These are phyloP conservation scores for Athalia rosae DNA, from an alignment of 2,888 invertebrate genomes.

Conservation along the genomic window DNA sequence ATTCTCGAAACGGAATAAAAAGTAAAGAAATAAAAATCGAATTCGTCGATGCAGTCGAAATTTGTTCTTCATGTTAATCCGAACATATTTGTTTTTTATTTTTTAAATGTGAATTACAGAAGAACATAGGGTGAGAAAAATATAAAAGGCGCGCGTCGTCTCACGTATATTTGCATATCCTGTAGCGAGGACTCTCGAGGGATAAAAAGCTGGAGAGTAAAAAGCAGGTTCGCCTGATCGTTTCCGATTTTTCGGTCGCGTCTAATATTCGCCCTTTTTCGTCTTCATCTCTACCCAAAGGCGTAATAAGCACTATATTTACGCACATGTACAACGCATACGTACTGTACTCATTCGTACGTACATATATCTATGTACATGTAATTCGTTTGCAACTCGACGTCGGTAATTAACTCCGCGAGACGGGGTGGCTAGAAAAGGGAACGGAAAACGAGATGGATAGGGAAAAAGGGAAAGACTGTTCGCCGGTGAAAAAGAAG, in stretches of 20 bases:
- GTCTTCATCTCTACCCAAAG: too few species aligned
- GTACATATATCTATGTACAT: background rate
- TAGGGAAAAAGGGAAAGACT: background rate
- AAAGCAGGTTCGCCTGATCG: background rate
- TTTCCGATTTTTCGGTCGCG: too few species aligned
- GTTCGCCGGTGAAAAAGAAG: background rate
- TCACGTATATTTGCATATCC: background rate
- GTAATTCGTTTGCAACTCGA: background rate
- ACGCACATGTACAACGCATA: too few species aligned
- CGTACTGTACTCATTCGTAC: background rate
- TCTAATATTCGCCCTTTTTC: too few species aligned
- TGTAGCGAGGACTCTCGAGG: background rate
- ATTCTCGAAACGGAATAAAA: background rate
- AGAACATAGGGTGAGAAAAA: too few species aligned
- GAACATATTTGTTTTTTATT: background rate
- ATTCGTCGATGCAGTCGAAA: background rate
- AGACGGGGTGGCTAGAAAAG: background rate
- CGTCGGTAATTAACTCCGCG: background rate
- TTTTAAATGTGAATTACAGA: background rate
- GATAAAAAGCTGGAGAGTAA: background rate
- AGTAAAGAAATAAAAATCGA: too few species aligned
- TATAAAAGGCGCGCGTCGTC: too few species aligned
- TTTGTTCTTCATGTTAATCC: background rate
- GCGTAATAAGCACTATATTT: too few species aligned
- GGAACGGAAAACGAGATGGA: background rate